Base-by-base conservation (phyloP, 2,888 invertebrate species). In the Acrocera orbiculus region DNA sequence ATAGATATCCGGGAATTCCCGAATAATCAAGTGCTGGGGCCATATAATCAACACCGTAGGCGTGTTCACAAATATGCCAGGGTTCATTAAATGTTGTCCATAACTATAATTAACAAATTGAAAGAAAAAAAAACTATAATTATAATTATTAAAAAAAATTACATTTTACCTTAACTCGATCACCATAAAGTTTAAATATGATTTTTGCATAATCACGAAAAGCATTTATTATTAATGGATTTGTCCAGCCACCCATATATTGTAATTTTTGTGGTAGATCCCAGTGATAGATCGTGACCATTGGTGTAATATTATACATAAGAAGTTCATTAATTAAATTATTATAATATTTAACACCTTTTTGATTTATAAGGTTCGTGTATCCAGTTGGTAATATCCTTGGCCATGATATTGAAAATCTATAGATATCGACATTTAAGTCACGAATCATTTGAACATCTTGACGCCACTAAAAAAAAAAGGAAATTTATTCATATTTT, bases 1-100 rank as follows among this genome's bases (percentile, higher is more conserved):
- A 78, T 1, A 71, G 54, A 49, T 82, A 83, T 39, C 69, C 65
- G 0, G 70, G 74, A 29, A 70, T 61, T 3, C 72, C 73, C 2
- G 69, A 69, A 11, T 66, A 65, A 44, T 69, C 64, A 39, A 69
- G 52, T 1, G 66, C 64, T 2, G 72, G 72, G 1, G 72, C 72
- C 53, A 71, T 58, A 46, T 65, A 70, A 22, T 66, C 66, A 16
- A 66, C 65, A 3, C 70, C 70, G 37, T 56, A 61, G 14, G 54
- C 52, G 34, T 58, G 58, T 32, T 60, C 61, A 30, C 61, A 61
- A 26, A 61, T 49, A 42, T 60, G 57, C 61, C 61, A 58, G 3
- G 81, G 80, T 49, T 82, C 82, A 50, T 82, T 82, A 42, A 82
- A 69, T 1, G 82, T 82, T 9, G 77, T 69, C 81, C 82, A 82